Conservation (phyloP, 2,113 vertebrate species). For the Prunella himalayana region DNA sequence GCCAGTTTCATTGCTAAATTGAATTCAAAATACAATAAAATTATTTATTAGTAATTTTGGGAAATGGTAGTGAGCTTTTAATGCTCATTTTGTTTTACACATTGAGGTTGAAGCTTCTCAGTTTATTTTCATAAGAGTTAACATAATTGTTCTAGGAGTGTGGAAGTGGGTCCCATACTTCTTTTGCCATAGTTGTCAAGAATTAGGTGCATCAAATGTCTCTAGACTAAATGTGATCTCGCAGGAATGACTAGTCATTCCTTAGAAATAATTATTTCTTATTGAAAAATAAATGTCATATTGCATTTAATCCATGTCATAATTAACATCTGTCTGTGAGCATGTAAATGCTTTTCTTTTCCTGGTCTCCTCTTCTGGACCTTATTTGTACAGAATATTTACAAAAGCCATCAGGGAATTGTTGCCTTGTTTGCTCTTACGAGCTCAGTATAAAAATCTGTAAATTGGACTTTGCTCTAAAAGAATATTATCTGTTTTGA, state of each 20-base stretch:
- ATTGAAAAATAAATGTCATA: neutral
- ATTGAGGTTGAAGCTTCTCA: neutral
- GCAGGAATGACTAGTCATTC: neutral
- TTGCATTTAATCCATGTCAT: neutral
- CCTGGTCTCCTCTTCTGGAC: neutral
- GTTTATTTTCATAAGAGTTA: neutral
- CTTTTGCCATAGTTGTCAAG: neutral
- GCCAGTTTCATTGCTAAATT: neutral
- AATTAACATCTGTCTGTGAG: neutral
- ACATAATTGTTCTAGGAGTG: neutral
- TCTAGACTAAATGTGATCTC: neutral
- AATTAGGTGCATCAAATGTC: neutral
- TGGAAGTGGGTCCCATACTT: neutral
- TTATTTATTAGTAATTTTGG: neutral
- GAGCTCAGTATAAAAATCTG: neutral
- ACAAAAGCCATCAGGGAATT: neutral
- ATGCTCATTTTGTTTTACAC: neutral
- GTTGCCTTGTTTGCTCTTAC: neutral
- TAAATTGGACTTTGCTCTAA: neutral
- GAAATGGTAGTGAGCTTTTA: neutral
- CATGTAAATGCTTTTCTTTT: neutral
- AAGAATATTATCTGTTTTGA: neutral
- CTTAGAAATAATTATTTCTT: neutral
- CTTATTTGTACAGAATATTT: neutral
- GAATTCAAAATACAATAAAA: neutral